phyloP scores from a whole-genome alignment of 2,113 vertebrate species.

The Misgurnus anguillicaudatus region DNA sequence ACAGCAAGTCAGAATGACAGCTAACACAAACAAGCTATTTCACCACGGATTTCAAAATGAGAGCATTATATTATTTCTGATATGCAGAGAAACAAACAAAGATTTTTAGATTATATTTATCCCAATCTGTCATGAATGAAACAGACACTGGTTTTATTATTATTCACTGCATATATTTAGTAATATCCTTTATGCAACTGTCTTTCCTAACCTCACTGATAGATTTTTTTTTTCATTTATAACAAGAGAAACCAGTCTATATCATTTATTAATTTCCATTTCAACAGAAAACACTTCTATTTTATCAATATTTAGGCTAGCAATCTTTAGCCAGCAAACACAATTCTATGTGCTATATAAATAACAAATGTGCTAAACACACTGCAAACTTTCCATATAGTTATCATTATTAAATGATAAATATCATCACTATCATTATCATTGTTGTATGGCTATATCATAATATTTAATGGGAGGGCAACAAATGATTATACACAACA shows the following conservation, averaged over 20 bases:
- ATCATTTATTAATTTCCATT: no score
- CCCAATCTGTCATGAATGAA: constrained; percentile 30
- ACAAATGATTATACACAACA: not conserved
- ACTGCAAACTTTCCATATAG: not conserved
- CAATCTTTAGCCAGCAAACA: no score
- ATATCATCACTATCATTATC: not conserved
- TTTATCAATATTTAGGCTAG: no score
- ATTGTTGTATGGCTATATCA: not conserved
- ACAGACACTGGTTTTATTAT: constrained; percentile 18
- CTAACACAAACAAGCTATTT: constrained; percentile 41
- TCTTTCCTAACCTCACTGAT: not conserved
- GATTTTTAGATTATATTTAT: constrained; percentile 26
- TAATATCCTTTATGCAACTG: not conserved
- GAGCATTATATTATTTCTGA: constrained; percentile 1
- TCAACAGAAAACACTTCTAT: no score
- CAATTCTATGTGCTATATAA: no score
- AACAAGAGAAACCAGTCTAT: no score
- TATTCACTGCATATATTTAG: not conserved
- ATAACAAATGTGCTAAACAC: not conserved
- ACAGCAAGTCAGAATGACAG: constrained; percentile 37
- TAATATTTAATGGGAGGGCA: not conserved
- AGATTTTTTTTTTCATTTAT: not conserved
- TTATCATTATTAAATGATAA: not conserved
- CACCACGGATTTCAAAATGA: constrained; percentile 28
- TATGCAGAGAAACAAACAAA: constrained; percentile 2